Percentiles rank a stretch among this genome's conserved stretches.
Evolutionary conservation across 1,140 invertebrate genomes (phyloP).

Genomic region (Scaptomyza pallida): DNA sequence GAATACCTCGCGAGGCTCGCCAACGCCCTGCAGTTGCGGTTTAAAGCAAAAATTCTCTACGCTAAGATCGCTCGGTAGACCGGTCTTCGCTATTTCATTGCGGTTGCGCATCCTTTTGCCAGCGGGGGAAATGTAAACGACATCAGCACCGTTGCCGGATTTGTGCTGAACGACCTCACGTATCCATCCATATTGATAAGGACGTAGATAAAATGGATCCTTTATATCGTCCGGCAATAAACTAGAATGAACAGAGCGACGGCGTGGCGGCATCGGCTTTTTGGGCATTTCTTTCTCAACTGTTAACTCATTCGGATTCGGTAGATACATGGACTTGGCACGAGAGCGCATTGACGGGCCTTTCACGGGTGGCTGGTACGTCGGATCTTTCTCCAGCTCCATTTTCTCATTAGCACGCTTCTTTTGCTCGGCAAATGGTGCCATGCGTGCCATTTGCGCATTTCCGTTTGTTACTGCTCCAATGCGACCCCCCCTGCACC

Average conservation of each 20-base stretch:
- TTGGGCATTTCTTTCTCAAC: background rate
- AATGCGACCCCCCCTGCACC: no score
- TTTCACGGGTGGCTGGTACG: no score
- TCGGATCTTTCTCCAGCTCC: no score
- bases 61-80: slow-evolving; percentile 85
- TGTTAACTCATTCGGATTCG: background rate
- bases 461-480: no score
- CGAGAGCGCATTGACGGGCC: slow-evolving; percentile 9
- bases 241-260: slow-evolving; percentile 17
- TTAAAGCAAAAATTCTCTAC: slow-evolving; percentile 91
- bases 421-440: no score
- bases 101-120: slow-evolving; percentile 89
- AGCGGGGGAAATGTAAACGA: slow-evolving; percentile 90
- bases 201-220: slow-evolving; percentile 84
- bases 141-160: slow-evolving; percentile 85
- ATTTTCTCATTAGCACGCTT: no score
- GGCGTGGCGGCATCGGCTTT: background rate
- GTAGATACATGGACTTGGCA: slow-evolving; percentile 13
- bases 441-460: no score
- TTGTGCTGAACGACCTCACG: slow-evolving; percentile 90
- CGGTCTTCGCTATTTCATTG: slow-evolving; percentile 55
- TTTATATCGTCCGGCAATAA: slow-evolving; percentile 53
- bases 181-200: slow-evolving; percentile 90
- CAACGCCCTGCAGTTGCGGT: slow-evolving; percentile 89
- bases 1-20: slow-evolving; percentile 89